These are phyloP conservation scores for Notospermus geniculatus DNA, from an alignment of 1,140 invertebrate genomes.

Conservation along the genomic window DNA sequence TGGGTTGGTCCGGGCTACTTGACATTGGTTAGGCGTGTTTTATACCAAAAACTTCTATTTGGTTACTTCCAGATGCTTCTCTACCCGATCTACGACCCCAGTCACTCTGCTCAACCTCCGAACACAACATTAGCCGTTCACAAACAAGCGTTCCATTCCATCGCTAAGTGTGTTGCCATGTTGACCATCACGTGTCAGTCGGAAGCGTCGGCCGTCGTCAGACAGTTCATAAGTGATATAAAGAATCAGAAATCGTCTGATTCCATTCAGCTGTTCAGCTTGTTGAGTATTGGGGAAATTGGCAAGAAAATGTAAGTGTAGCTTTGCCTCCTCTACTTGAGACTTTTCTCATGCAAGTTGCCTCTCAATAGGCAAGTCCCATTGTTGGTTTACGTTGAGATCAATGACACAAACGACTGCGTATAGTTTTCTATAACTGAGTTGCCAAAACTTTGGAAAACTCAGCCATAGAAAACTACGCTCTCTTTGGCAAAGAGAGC, in stretches of 20 bases:
- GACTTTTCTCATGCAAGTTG: too few relatives aligned
- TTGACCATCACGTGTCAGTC: slow-evolving; percentile 73
- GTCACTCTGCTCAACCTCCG: slow-evolving; percentile 13
- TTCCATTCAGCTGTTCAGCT: slow-evolving; percentile 80
- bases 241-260: slow-evolving; percentile 67
- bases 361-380: too few relatives aligned
- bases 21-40: too few relatives aligned
- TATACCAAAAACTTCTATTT: too few relatives aligned
- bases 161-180: slow-evolving; percentile 93
- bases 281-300: slow-evolving; percentile 94
- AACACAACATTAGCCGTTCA: slow-evolving; percentile 47
- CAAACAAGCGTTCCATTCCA: slow-evolving; percentile 60
- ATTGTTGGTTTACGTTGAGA: too few relatives aligned
- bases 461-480: too few relatives aligned
- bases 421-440: too few relatives aligned
- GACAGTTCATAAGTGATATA: slow-evolving; percentile 81
- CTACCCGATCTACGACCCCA: slow-evolving; percentile 50
- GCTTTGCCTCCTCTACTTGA: slow-evolving; percentile 12
- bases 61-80: slow-evolving; percentile 49
- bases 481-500: too few relatives aligned
- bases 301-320: slow-evolving; percentile 81
- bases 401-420: too few relatives aligned
- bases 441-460: too few relatives aligned
- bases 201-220: slow-evolving; percentile 75
- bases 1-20: too few relatives aligned